Conservation (phyloP, 2,888 invertebrate species). For the Ametastegia equiseti region DNA sequence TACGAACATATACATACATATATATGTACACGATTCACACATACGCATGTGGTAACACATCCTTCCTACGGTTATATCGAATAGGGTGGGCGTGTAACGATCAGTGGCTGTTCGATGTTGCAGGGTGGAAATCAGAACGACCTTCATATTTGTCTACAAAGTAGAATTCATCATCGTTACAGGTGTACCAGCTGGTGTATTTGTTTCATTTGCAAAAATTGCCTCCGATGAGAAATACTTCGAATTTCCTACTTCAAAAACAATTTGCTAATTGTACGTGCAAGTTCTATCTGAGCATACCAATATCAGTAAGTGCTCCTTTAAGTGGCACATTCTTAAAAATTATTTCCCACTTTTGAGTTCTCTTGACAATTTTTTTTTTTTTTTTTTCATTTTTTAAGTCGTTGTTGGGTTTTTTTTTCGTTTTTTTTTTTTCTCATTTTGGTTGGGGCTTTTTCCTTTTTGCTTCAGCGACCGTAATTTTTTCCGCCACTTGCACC, state of each 20-base stretch:
- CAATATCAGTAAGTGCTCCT: not conserved
- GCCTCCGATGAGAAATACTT: not conserved
- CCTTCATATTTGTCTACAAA: not conserved
- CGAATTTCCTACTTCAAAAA: not conserved
- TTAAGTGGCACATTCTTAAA: not conserved
- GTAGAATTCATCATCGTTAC: not conserved
- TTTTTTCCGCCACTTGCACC: constrained; percentile 28
- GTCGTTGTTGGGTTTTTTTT: not conserved
- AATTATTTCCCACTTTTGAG: not conserved
- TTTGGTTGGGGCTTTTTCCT: no score
- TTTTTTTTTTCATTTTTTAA: not conserved
- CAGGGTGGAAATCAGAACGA: not conserved
- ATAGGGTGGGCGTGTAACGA: constrained; percentile 6
- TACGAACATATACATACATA: not conserved
- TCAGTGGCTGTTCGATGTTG: constrained; percentile 10
- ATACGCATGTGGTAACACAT: not conserved
- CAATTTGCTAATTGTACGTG: not conserved
- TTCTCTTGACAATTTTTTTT: not conserved
- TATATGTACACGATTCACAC: not conserved
- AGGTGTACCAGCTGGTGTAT: not conserved
- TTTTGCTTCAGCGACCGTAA: constrained; percentile 29
- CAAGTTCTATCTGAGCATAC: not conserved
- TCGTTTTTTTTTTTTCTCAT: not conserved
- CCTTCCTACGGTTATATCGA: not conserved
- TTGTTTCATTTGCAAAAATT: not conserved